Evolutionary conservation across 2,797 vertebrate species (phyloP).

Genomic region (Gymnothorax javanicus): DNA sequence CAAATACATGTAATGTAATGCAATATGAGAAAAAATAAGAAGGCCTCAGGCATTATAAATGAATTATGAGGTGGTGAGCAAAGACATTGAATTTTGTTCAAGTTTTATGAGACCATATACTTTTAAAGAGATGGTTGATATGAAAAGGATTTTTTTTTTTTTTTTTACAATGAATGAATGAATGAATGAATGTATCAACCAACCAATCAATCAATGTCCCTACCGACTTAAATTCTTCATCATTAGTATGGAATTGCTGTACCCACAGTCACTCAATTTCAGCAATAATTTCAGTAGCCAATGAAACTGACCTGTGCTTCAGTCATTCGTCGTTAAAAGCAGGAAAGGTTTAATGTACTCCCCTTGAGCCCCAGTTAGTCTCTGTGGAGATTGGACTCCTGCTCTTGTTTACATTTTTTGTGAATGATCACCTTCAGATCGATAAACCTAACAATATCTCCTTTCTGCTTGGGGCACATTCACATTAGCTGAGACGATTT

Average conservation of each 20-base stretch:
- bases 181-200: not conserved
- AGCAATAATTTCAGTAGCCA: not conserved
- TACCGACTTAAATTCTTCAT: not conserved
- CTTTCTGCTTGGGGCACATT: not conserved
- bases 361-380: not conserved
- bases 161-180: no score
- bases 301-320: not conserved
- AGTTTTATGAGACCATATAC: not conserved
- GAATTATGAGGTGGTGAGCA: not conserved
- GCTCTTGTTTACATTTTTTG: not conserved
- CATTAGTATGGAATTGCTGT: not conserved
- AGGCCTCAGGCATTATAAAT: not conserved
- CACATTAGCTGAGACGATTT: not conserved
- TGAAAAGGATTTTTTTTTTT: no score
- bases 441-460: not conserved
- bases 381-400: not conserved
- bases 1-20: no score
- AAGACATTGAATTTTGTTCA: not conserved
- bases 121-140: not conserved
- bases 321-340: not conserved
- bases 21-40: no score
- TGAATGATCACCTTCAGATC: not conserved
- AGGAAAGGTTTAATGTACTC: not conserved
- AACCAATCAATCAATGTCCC: not conserved
- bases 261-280: not conserved